A percentile compares a stretch with the other conserved stretches of the same genome.
These are phyloP conservation scores for Fregetta grallaria DNA, from an alignment of 2,113 vertebrate genomes.

Conservation along the genomic window DNA sequence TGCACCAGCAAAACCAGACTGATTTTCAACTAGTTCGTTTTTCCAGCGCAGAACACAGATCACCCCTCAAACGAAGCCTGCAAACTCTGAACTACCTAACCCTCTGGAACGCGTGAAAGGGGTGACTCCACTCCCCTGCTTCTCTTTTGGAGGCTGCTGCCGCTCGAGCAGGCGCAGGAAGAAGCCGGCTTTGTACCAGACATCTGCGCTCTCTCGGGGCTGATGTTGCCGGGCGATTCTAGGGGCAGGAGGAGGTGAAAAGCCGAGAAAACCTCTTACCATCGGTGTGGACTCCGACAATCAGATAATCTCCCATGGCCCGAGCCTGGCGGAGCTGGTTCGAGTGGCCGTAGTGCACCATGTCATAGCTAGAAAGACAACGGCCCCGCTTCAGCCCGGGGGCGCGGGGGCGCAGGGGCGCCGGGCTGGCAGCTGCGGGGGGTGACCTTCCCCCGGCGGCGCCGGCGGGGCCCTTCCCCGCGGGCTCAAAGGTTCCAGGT, in stretches of 20 bases:
- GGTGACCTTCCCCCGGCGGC: neutral
- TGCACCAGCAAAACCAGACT: neutral
- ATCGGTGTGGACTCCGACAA: slow-evolving; percentile 95
- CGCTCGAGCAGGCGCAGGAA: neutral
- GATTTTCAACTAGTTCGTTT: neutral
- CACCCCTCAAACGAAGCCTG: neutral
- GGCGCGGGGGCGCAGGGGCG: accelerated
- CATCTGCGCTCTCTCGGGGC: accelerated
- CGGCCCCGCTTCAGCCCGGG: neutral
- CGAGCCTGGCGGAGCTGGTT: slow-evolving; percentile 98
- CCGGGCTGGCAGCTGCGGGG: neutral
- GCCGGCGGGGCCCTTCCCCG: neutral
- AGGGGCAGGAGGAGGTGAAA: neutral
- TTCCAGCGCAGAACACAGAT: neutral
- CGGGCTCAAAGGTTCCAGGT: neutral
- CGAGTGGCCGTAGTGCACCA: slow-evolving; percentile 98
- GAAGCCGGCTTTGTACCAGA: neutral
- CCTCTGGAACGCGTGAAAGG: neutral
- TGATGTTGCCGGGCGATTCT: neutral
- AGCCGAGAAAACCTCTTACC: slow-evolving; percentile 72
- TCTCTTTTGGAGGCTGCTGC: neutral
- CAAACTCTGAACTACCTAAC: neutral
- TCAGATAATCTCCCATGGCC: slow-evolving; percentile 93
- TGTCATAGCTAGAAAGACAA: slow-evolving; percentile 87
- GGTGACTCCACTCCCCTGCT: neutral